Base-by-base conservation (phyloP, 2,888 invertebrate species). In the Pachycephus smyrnensis region DNA sequence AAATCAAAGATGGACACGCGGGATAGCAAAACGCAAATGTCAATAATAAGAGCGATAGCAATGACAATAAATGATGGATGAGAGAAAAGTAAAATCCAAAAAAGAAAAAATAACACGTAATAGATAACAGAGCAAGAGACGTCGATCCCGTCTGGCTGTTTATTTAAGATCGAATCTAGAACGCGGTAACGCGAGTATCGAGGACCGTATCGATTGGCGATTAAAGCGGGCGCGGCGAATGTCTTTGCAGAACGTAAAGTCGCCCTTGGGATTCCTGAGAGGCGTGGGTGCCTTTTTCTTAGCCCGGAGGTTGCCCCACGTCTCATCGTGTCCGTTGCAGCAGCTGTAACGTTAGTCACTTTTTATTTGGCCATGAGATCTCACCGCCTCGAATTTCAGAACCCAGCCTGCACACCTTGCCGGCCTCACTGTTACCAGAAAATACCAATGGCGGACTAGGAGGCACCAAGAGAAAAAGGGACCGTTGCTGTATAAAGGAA, bases 191-290 rank as follows among this genome's bases (percentile, higher is more conserved):
- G 33, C 74, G 74, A 23, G 15, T 55, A 55, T 23, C 55, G 55
- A 23, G 55, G 74, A n/a, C 33, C 33, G 23, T 12, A 74, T 74
- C 36, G 74, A 73, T 35, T 12, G 74, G 9, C 74, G 23, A 73
- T 73, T 12, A 31, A 12, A 12, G 40, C 15, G 15, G 6, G 12
- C 40, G 6, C 23, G 30, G 15, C 36, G 37, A 35, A 23, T 74
- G 33, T 35, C 74, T 55, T 74, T 74, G 23, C 74, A 30, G 23
- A 37, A 31, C 32, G 32, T 71, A 74, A 78, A 78, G 75, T 80
- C 83, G 86, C 86, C 86, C 86, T 86, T 87, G 84, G 81, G 80
- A 86, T 87, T 85, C 85, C 85, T 82, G 76, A 74, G 84, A 82
- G 81, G 84, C 87, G 87, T 87, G 86, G 87, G 86, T 87, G 86